Evolutionary conservation across 2,888 invertebrate species (phyloP).

Genomic region (Harpalus rubripes): DNA sequence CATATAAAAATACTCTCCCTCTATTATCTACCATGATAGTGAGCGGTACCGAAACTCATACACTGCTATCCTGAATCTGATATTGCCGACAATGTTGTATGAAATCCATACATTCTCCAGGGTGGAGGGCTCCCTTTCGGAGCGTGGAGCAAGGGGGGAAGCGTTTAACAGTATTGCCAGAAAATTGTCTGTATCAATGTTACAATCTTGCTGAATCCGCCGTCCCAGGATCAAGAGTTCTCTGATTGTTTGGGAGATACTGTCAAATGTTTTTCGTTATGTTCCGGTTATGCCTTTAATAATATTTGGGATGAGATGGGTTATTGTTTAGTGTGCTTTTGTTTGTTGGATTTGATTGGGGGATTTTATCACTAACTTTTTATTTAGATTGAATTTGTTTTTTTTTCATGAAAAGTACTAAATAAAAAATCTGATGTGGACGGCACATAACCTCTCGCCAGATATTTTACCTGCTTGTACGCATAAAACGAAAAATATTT

Average conservation of each 20-base stretch:
- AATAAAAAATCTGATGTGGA: no score
- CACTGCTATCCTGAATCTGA: slow-evolving; percentile 70
- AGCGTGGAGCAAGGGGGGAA: slow-evolving; percentile 21
- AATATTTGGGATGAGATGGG: slow-evolving; percentile 54
- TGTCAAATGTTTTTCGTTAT: slow-evolving; percentile 58
- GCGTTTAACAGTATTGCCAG: slow-evolving; percentile 66
- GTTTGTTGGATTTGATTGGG: slow-evolving; percentile 21
- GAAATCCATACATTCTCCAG: slow-evolving; percentile 57
- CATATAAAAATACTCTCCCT: slow-evolving; percentile 78
- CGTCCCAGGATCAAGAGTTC: slow-evolving; percentile 34
- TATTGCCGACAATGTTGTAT: slow-evolving; percentile 66
- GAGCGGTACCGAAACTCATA: slow-evolving; percentile 70
- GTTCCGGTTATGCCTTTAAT: slow-evolving; percentile 63
- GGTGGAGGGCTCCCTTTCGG: background rate
- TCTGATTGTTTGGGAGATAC: slow-evolving; percentile 40
- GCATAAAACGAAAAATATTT: no score
- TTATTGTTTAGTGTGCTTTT: slow-evolving; percentile 43
- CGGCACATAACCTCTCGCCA: no score
- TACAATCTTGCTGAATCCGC: slow-evolving; percentile 66
- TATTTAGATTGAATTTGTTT: slow-evolving; percentile 16
- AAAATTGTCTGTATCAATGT: slow-evolving; percentile 64
- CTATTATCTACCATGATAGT: slow-evolving; percentile 78
- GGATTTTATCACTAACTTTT: slow-evolving; percentile 22
- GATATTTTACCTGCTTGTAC: no score
- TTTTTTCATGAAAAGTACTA: background rate